phyloP scores from a whole-genome alignment of 2,888 invertebrate species.

The Homarus gammarus region DNA sequence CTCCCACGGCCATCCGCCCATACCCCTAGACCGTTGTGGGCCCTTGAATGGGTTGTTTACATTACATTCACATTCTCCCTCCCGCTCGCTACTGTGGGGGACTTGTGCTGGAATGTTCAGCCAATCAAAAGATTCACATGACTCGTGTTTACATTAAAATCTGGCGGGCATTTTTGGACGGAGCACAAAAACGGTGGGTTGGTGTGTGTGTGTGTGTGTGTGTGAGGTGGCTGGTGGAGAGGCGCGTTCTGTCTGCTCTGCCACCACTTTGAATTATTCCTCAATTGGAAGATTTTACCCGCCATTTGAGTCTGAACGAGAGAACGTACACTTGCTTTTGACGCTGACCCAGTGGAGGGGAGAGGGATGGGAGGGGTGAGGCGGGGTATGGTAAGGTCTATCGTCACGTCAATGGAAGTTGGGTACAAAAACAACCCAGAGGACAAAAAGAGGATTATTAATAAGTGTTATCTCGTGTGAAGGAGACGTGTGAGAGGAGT shows the following conservation, averaged over 20 bases:
- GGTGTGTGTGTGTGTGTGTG: constrained; percentile 31
- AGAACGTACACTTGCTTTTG: background rate
- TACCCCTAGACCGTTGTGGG: constrained; percentile 58
- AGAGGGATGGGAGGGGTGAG: too few species aligned
- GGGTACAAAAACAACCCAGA: too few species aligned
- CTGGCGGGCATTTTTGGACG: constrained; percentile 27
- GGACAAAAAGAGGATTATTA: too few species aligned
- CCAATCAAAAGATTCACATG: constrained; percentile 67
- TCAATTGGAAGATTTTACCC: constrained; percentile 32
- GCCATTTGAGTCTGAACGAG: constrained; percentile 13
- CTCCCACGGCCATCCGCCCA: constrained; percentile 48
- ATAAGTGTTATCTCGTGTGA: too few species aligned
- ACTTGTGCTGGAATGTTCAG: constrained; percentile 65
- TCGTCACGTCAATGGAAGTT: too few species aligned
- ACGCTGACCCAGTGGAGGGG: background rate
- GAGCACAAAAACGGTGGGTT: constrained; percentile 7
- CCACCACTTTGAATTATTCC: constrained; percentile 1
- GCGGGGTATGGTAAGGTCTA: background rate
- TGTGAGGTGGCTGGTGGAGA: constrained; percentile 20
- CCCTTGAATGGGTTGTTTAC: constrained; percentile 68
- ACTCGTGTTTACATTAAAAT: constrained; percentile 67
- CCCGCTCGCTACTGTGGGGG: constrained; percentile 50
- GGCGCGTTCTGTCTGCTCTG: too few species aligned
- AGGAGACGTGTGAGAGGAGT: too few species aligned
- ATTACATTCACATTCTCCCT: constrained; percentile 58